Evolutionary conservation across 2,888 invertebrate genomes (phyloP), one percentile per base, ranked within the genome.

Genomic region (Celastrina argiolus): DNA sequence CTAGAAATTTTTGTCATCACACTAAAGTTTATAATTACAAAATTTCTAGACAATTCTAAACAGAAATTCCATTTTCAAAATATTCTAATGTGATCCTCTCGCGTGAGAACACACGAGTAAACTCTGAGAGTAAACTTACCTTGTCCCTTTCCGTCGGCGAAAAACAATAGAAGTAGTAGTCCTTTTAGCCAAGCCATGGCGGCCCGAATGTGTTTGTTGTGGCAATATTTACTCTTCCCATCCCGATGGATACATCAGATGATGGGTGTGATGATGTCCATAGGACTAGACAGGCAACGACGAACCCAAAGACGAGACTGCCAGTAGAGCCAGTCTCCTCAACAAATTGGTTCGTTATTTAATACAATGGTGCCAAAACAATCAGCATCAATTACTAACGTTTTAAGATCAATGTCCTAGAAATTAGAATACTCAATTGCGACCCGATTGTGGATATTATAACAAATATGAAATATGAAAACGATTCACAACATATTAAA

Each of bases 121-220:
- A n/a, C n/a, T n/a, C n/a, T n/a, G n/a, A n/a, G n/a, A n/a, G n/a
- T n/a, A n/a, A 81, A 81, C 90, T 87, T 71, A 90, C 90, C 88
- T 72, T 85, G 82, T 70, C 79, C 84, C 71, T 77, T 78, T 72
- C 78, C 81, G 68, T 73, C 75, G 75, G 71, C 73, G 79, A 78
- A 85, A 78, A 88, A 82, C 77, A 88, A 85, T 80, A 87, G 76
- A 76, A 88, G 78, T 72, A 86, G 76, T 71, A 80, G 75, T 75
- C 79, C 81, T 78, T 79, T 85, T 77, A 80, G 80, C 74, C 82
- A 82, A 84, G 88, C 84, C 91, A 91, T 91, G 79, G 78, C 81
- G 83, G 82, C 81, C 82, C 81, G 71, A 81, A 78, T 79, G 85
- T 83, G 84, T 84, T 80, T 78, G 76, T 79, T 75, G 73, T 75